Percentiles rank a stretch among this genome's conserved stretches.
These are phyloP conservation scores for Drosophila neonasuta DNA, from an alignment of 2,888 invertebrate species.

Conservation along the genomic window DNA sequence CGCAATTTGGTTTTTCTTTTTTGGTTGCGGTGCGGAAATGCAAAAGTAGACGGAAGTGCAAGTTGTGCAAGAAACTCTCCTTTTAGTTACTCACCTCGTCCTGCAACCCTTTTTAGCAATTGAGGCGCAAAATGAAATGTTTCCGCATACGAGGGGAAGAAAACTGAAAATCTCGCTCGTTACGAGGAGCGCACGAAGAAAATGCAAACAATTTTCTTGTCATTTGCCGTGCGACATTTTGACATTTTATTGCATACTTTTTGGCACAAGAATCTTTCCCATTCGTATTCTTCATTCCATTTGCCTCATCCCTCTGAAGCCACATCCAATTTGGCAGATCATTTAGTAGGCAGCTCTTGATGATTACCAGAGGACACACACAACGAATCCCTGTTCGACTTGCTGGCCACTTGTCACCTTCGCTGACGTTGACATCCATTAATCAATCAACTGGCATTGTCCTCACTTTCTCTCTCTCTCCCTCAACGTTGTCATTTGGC, in stretches of 20 bases:
- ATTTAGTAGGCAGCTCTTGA: conserved; percentile 55
- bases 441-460: conserved; percentile 66
- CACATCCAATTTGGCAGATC: conserved; percentile 70
- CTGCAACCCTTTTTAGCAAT: not conserved
- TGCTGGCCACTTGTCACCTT: conserved; percentile 72
- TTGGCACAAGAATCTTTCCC: conserved; percentile 35
- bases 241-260: conserved; percentile 70
- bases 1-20: conserved; percentile 38
- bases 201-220: conserved; percentile 58
- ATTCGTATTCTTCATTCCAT: no score
- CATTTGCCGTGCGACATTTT: conserved; percentile 64
- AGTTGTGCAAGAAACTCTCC: conserved; percentile 66
- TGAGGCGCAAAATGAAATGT: conserved; percentile 65
- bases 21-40: conserved; percentile 59
- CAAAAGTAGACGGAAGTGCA: conserved; percentile 75
- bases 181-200: conserved; percentile 2
- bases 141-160: conserved; percentile 46
- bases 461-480: not conserved
- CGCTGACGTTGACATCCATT: conserved; percentile 69
- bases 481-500: conserved; percentile 29
- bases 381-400: conserved; percentile 50
- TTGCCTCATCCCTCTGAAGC: not conserved
- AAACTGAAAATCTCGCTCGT: not conserved
- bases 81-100: conserved; percentile 30
- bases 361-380: conserved; percentile 30